Base-by-base conservation (phyloP, 2,888 invertebrate genomes). In the Pimpla rufipes region DNA sequence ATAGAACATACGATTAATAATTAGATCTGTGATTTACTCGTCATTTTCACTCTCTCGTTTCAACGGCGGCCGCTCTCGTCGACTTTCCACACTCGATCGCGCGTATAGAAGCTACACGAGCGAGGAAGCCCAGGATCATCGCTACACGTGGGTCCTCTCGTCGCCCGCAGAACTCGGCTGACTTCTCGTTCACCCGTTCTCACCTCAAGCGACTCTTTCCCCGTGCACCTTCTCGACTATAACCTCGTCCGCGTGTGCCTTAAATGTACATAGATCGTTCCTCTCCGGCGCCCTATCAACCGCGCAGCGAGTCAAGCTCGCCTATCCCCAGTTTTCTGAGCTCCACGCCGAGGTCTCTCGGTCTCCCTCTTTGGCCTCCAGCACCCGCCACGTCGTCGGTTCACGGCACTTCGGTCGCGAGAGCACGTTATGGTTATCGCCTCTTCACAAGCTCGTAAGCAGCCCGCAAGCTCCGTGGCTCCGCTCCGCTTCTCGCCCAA, bases 381-480 rank as follows among this genome's bases (percentile, higher is more conserved):
- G 73, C 80, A 55, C 55, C 76, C 40, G 57, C 70, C 70, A 35
- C 80, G 66, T 68, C 76, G 70, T 67, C 78, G 57, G 68, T 62
- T 81, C 71, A 73, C 77, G 40, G 79, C 42, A 88, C 85, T 85
- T 82, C 85, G 82, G 86, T 80, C 7, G 52, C n/a, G 37, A 16
- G 59, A 79, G 70, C 78, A 88, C 90, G 90, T 91, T 92, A 92
- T 88, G 92, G 90, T 91, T 91, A 91, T 91, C 91, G 90, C 89
- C 90, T 91, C 92, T 92, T 92, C 91, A 90, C 90, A 90, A 91
- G 90, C 91, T 92, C 90, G 89, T 92, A 92, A 91, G 90, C 89
- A 89, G 88, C 87, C 90, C 88, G 87, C 91, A 89, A 90, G 90
- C 90, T 90, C 89, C 52, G 23, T 23, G 55, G 40, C 37, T 40